These are phyloP conservation scores for cat (Felis catus) DNA, from an alignment of 2,113 vertebrate species.

Conservation along the genomic window F.catus_Fca126_mat1.0 CM031418.1:82394001-82394500, in stretches of 20 bases:
- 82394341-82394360: not conserved
- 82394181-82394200: constrained; percentile 84
- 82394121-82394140: constrained; percentile 88
- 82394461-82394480: not conserved
- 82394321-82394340: not conserved
- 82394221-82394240: not conserved
- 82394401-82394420: not conserved
- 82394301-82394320: not conserved
- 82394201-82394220: constrained; percentile 21
- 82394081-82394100: constrained; percentile 94
- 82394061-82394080: constrained; percentile 86
- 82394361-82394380: not conserved
- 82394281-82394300: not conserved
- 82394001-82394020: constrained; percentile 91
- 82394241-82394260: not conserved
- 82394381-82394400: not conserved
- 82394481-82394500: not conserved
- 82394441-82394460: not conserved
- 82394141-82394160: constrained; percentile 92
- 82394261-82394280: not conserved
- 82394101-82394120: constrained; percentile 90
- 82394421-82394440: not conserved
- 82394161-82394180: constrained; percentile 88
- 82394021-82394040: constrained; percentile 85
- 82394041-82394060: constrained; percentile 86